Conservation (phyloP, 1,140 invertebrate genomes). For the Condylostylus longicornis region DNA sequence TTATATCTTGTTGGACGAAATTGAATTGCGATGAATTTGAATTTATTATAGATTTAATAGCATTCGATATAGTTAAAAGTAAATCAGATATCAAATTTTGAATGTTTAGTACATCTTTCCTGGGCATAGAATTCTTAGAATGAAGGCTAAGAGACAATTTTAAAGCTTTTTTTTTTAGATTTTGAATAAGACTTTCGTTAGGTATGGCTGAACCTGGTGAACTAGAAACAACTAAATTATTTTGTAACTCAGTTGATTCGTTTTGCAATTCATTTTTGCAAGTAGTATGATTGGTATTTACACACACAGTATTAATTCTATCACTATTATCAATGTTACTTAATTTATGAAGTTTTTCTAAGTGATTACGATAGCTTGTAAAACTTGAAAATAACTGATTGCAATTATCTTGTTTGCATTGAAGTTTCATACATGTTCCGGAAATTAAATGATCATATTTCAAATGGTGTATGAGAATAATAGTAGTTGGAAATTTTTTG, state of each 20-base stretch:
- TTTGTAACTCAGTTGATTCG: too few relatives aligned
- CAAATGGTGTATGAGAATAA: slow-evolving; percentile 2
- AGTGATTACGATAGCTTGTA: slow-evolving; percentile 2
- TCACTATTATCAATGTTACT: too few relatives aligned
- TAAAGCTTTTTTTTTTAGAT: slow-evolving; percentile 6
- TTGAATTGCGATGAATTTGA: slow-evolving; percentile 1
- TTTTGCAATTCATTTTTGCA: too few relatives aligned
- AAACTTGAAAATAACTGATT: slow-evolving; percentile 3
- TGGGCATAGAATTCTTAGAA: slow-evolving; percentile 3
- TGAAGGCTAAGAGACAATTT: slow-evolving; percentile 4
- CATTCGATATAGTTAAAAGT: slow-evolving; percentile 1
- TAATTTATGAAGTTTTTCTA: slow-evolving; percentile 3
- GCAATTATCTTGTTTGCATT: slow-evolving; percentile 3
- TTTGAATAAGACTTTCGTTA: too few relatives aligned
- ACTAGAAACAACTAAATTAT: too few relatives aligned
- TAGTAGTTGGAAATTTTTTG: neutral
- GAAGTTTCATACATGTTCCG: neutral
- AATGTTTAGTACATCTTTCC: slow-evolving; percentile 1
- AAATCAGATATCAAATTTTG: slow-evolving; percentile 4
- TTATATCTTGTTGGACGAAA: neutral
- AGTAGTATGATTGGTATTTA: too few relatives aligned
- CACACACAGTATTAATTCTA: too few relatives aligned
- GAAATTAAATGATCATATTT: slow-evolving; percentile 2
- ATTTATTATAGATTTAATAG: slow-evolving; percentile 2
- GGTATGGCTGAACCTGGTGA: too few relatives aligned